phyloP scores from a whole-genome alignment of 2,113 vertebrate genomes.

The Anoura caudifer region DNA sequence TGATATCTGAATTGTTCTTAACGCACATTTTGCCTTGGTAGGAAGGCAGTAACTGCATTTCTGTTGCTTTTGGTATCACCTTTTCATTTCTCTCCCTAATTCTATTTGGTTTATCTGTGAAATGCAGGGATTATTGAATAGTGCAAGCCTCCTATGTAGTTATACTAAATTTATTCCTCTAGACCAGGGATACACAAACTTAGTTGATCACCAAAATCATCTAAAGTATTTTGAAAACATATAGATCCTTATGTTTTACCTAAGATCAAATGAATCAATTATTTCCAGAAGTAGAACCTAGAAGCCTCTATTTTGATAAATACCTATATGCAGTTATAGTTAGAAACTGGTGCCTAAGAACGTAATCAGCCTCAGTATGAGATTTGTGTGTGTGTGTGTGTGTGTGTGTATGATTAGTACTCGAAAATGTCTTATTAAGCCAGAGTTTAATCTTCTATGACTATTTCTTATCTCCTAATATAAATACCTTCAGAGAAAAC shows the following conservation, averaged over 20 bases:
- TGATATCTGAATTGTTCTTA: not conserved
- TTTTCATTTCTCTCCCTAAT: not conserved
- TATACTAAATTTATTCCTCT: not conserved
- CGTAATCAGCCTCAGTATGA: not conserved
- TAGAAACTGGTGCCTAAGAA: not conserved
- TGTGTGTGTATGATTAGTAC: not conserved
- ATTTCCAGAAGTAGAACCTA: not conserved
- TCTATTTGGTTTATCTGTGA: not conserved
- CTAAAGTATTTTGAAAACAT: not conserved
- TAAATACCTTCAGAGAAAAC: not conserved
- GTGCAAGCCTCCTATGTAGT: not conserved
- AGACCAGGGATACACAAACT: not conserved
- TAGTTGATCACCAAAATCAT: not conserved
- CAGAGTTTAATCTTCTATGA: not conserved
- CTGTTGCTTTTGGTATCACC: not conserved
- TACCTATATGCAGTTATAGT: not conserved
- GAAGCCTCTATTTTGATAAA: not conserved
- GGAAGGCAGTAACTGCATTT: not conserved
- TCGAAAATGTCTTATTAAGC: not conserved
- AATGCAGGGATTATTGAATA: not conserved
- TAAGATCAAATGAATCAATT: not conserved
- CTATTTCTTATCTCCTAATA: not conserved
- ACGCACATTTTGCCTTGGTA: not conserved
- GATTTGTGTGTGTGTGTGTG: not conserved
- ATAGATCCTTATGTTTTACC: not conserved